A percentile compares a stretch with the other conserved stretches of the same genome.
Evolutionary conservation across 1,140 invertebrate genomes (phyloP).

Genomic region (Drosophila auraria): DNA sequence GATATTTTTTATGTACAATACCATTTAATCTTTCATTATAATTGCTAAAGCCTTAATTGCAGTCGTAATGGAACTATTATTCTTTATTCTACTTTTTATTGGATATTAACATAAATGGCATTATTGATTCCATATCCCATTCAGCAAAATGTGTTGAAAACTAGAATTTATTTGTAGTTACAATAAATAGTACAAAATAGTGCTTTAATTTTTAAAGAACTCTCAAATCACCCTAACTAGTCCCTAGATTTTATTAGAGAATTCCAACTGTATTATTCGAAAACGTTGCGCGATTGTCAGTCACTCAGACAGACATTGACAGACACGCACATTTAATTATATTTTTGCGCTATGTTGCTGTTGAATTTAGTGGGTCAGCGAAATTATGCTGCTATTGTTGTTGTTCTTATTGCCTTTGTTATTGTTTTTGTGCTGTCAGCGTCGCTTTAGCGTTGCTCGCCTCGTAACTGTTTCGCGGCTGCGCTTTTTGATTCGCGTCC

Average conservation of each 20-base stretch:
- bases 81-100: background rate
- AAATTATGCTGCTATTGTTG: conserved; percentile 58
- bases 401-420: conserved; percentile 15
- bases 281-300: conserved; percentile 51
- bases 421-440: conserved; percentile 36
- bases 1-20: background rate
- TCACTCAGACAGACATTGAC: conserved; percentile 47
- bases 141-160: background rate
- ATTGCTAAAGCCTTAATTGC: background rate
- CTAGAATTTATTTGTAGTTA: background rate
- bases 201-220: background rate
- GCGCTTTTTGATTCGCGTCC: conserved; percentile 49
- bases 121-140: background rate
- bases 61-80: conserved; percentile 4
- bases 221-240: background rate
- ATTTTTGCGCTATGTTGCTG: conserved; percentile 66
- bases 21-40: background rate
- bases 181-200: too few relatives aligned
- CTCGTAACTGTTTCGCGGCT: conserved; percentile 63
- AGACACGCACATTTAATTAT: conserved; percentile 77
- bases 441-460: conserved; percentile 36
- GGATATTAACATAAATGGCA: background rate
- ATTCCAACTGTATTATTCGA: conserved; percentile 43
- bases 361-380: conserved; percentile 77
- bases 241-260: background rate